These are phyloP conservation scores for Bruchidius siliquastri DNA, from an alignment of 2,888 invertebrate species.

Conservation along the genomic window DNA sequence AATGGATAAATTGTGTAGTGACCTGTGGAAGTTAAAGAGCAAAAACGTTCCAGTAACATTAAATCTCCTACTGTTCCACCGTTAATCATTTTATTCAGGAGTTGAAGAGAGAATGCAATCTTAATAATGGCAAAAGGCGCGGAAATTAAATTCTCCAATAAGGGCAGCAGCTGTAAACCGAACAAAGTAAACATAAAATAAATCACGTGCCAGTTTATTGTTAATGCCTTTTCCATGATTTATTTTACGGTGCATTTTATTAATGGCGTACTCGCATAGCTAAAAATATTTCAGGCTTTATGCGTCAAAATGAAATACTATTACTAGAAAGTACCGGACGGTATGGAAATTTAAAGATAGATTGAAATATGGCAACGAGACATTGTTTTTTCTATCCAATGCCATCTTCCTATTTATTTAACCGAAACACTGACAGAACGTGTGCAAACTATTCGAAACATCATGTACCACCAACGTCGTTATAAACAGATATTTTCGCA, in stretches of 20 bases:
- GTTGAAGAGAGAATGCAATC: background rate
- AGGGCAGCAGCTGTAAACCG: slow-evolving; percentile 1
- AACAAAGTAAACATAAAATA: slow-evolving; percentile 31
- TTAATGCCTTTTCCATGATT: slow-evolving; percentile 32
- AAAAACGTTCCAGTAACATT: too few relatives aligned
- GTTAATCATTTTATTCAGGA: background rate
- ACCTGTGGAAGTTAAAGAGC: too few relatives aligned
- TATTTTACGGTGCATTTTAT: slow-evolving; percentile 30
- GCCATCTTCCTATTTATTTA: too few relatives aligned
- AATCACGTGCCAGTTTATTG: slow-evolving; percentile 35
- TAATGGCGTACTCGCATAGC: slow-evolving; percentile 16
- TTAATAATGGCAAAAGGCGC: background rate
- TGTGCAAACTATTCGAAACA: too few relatives aligned
- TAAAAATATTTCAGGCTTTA: slow-evolving; percentile 22
- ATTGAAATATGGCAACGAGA: background rate
- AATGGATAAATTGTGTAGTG: too few relatives aligned
- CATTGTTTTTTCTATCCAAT: too few relatives aligned
- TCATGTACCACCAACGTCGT: too few relatives aligned
- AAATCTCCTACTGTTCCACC: too few relatives aligned
- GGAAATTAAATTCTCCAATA: background rate
- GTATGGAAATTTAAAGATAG: background rate
- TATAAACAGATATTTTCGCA: too few relatives aligned
- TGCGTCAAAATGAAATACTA: slow-evolving; percentile 22
- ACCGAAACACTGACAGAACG: too few relatives aligned
- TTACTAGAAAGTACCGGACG: slow-evolving; percentile 3